Percentiles rank a stretch among this genome's conserved stretches.
Conservation (phyloP, 2,888 invertebrate genomes). For the Notodonta dromedarius region DNA sequence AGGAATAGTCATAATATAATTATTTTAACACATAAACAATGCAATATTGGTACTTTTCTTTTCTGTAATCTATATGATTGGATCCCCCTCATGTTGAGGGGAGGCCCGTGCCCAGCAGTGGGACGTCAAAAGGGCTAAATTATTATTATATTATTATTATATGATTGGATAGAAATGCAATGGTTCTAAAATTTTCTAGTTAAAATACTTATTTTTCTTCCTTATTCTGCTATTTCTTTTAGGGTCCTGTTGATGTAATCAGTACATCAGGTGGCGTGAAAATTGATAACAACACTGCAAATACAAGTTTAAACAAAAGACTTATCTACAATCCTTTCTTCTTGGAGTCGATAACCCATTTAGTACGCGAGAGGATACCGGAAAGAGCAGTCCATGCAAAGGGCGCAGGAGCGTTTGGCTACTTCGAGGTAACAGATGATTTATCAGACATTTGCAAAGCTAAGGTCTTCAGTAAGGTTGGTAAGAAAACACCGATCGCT, state of each 20-base stretch:
- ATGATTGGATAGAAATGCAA: too few relatives aligned
- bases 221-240: not conserved
- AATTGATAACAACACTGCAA: not conserved
- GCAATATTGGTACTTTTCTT: too few relatives aligned
- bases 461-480: constrained; percentile 87
- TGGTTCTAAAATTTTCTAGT: too few relatives aligned
- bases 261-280: not conserved
- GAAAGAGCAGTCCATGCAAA: constrained; percentile 97
- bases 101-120: too few relatives aligned
- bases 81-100: too few relatives aligned
- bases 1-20: too few relatives aligned
- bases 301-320: not conserved
- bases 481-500: constrained; percentile 90
- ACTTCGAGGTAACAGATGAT: constrained; percentile 93
- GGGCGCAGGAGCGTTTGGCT: constrained; percentile 93
- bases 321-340: constrained; percentile 85
- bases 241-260: not conserved
- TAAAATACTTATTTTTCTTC: too few relatives aligned
- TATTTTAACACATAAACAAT: too few relatives aligned
- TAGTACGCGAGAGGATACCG: constrained; percentile 94
- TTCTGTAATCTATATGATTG: too few relatives aligned
- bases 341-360: constrained; percentile 89
- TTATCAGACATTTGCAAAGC: constrained; percentile 90
- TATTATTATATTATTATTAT: too few relatives aligned
- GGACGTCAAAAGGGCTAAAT: too few relatives aligned